phyloP scores from a whole-genome alignment of 2,888 invertebrate species.

The Protodeltote pygarga region DNA sequence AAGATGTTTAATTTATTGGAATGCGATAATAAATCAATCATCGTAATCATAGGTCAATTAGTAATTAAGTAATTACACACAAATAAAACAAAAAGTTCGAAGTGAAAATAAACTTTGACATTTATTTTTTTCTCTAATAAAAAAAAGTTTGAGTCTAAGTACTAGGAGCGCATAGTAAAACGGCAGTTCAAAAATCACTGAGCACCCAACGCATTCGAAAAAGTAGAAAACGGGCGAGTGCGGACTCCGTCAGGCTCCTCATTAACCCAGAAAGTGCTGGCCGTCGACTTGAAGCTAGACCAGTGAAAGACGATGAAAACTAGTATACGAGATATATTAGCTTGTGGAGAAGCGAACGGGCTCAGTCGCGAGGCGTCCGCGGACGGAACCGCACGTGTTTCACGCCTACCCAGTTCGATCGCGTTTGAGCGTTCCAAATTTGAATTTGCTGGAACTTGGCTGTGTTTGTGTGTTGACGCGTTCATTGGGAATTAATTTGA shows the following conservation, averaged over 20 bases:
- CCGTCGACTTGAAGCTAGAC: conserved; percentile 63
- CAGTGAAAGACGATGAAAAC: conserved; percentile 84
- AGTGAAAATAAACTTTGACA: background rate
- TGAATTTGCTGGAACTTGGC: conserved; percentile 51
- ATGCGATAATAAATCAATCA: too few species aligned
- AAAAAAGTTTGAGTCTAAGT: conserved; percentile 31
- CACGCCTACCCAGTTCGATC: conserved; percentile 44
- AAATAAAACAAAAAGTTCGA: too few species aligned
- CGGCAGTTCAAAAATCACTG: conserved; percentile 60
- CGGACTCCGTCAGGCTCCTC: conserved; percentile 73
- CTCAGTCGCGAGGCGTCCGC: conserved; percentile 66
- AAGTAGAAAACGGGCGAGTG: conserved; percentile 78
- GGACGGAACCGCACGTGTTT: conserved; percentile 58
- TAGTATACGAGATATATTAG: conserved; percentile 84
- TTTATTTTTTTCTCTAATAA: background rate
- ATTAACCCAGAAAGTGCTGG: conserved; percentile 84
- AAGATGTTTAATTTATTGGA: too few species aligned
- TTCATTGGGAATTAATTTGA: conserved; percentile 63
- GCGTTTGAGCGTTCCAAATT: conserved; percentile 52
- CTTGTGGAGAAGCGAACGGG: conserved; percentile 52
- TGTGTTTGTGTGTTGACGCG: conserved; percentile 63
- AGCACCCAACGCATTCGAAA: conserved; percentile 76
- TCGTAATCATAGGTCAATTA: too few species aligned
- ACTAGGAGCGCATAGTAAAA: conserved; percentile 73
- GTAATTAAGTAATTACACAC: too few species aligned